Percentiles rank a stretch among this genome's conserved stretches.
Evolutionary conservation across 2,797 vertebrate species (phyloP).

Genomic region (Premnoplex brunnescens): DNA sequence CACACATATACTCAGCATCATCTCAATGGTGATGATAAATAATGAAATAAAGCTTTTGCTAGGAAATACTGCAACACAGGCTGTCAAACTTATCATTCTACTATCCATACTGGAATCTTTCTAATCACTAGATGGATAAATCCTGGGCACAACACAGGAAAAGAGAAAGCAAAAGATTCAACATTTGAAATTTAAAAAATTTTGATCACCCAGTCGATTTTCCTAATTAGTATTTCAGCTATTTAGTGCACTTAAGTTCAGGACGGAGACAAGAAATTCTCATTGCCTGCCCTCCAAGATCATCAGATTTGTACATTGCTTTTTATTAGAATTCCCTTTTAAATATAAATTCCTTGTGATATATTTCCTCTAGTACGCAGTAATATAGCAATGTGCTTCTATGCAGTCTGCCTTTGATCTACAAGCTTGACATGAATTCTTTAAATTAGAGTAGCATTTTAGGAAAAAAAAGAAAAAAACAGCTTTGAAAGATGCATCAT

Average conservation of each 20-base stretch:
- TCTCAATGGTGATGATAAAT: not conserved
- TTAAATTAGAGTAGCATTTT: not conserved
- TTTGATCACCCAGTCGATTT: not conserved
- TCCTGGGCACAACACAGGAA: not conserved
- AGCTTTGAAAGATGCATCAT: not conserved
- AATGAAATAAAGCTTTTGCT: not conserved
- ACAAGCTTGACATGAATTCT: not conserved
- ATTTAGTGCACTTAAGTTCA: not conserved
- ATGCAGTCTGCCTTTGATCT: not conserved
- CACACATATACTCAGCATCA: not conserved
- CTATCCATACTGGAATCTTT: not conserved
- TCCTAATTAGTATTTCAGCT: not conserved
- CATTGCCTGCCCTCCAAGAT: not conserved
- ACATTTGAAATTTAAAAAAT: not conserved
- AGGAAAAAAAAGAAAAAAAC: not conserved
- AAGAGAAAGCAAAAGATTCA: not conserved
- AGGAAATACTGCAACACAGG: not conserved
- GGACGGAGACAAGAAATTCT: not conserved
- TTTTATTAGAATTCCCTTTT: not conserved
- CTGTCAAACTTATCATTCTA: not conserved
- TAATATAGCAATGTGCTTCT: not conserved
- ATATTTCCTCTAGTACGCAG: not conserved
- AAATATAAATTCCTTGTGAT: not conserved
- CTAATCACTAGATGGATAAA: not conserved
- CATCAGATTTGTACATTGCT: not conserved